A percentile compares a stretch with the other conserved stretches of the same genome.
These are phyloP conservation scores for Noctua janthe DNA, from an alignment of 2,888 invertebrate genomes.

Conservation along the genomic window DNA sequence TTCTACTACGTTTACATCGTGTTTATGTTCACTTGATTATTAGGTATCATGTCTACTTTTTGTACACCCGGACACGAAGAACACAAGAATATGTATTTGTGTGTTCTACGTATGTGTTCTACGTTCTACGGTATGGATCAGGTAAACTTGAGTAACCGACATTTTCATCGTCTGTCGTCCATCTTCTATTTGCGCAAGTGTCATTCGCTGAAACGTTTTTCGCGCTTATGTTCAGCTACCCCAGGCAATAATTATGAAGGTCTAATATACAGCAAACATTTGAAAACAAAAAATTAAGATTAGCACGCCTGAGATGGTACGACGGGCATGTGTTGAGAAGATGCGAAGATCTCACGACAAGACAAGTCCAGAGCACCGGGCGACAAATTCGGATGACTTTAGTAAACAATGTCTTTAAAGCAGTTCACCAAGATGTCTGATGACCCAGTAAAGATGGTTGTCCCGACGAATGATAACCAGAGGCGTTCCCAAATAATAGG, in stretches of 20 bases:
- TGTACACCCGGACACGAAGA: no score
- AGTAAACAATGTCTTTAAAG: background rate
- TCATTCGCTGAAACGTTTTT: background rate
- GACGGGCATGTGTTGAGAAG: background rate
- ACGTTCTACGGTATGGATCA: no score
- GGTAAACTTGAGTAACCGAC: background rate
- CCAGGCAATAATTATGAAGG: background rate
- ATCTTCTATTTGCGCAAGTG: background rate
- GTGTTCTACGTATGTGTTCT: no score
- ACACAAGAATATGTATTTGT: no score
- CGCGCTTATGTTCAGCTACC: background rate
- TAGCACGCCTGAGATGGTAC: background rate
- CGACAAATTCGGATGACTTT: background rate
- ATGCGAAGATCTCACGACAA: background rate
- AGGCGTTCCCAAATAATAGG: background rate
- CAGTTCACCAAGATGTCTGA: background rate
- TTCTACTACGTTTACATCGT: conserved; percentile 1
- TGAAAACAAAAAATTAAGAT: background rate
- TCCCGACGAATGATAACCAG: background rate
- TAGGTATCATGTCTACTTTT: background rate
- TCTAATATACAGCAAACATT: background rate
- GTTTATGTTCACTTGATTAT: background rate
- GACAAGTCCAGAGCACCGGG: background rate
- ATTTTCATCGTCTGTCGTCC: background rate
- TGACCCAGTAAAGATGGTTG: no score